Base-by-base conservation (phyloP, 2,888 invertebrate species). In the Hypena proboscidalis region DNA sequence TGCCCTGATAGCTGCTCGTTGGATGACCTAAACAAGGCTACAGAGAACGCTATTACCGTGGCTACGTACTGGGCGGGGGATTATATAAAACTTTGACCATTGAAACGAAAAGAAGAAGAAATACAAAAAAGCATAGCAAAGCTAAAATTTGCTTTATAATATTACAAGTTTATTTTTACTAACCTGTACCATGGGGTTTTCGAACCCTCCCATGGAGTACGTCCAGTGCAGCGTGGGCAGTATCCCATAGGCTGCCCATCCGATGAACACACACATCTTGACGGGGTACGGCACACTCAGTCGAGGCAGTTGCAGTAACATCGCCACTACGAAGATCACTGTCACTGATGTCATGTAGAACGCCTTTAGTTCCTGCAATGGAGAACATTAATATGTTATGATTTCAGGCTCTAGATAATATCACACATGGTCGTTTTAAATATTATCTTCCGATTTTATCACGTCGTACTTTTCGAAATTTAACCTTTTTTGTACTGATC, bases 221-320 rank as follows among this genome's bases (percentile, higher is more conserved):
- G 95, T 94, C 98, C 98, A 99, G 76, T 99, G 99, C 36, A 96
- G 82, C 1, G 98, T 96, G 1, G 98, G 98, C 56, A 98, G 91
- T 2, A 98, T 94, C 1, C 99, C 98, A 73, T 97, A 98, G 7
- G 94, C 94, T 2, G 97, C 97, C 97, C 97, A 97, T 4, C 93
- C 93, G 44, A 97, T 95, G 81, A 97, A 96, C 44, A 97, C 94
- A 38, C 94, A 88, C 87, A 97, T 93, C 84, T 96, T 96, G 17
- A 95, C 92, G 56, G 93, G 91, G 46, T 94, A 92, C 8, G 95
- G 93, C 3, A 96, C 92, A 50, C 94, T 92, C 48, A 96, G 90
- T 26, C 92, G 88, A 1, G 96, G 96, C 49, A 97, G 92, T 79
- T 97, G 97, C 30, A 97, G 91, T 43, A 93, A 85, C 93, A 98